Evolutionary conservation across 2,797 vertebrate genomes (phyloP).

Genomic region (Erpetoichthys calabaricus): DNA sequence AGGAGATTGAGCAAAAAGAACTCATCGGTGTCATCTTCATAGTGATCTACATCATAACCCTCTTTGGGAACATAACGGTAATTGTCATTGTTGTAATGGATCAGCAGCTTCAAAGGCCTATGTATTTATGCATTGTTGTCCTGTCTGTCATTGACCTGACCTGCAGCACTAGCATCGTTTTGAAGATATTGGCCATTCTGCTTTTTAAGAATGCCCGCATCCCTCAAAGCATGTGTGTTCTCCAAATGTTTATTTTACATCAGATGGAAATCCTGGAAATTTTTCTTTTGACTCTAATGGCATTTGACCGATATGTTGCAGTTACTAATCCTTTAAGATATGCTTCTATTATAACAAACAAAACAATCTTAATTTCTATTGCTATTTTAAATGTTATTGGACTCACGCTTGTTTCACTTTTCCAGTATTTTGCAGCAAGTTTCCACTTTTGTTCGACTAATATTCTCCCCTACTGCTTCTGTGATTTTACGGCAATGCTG

Average conservation of each 20-base stretch:
- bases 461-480: constrained; percentile 47
- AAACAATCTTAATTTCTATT: constrained; percentile 22
- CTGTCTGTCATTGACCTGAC: constrained; percentile 15
- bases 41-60: constrained; percentile 10
- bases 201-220: constrained; percentile 10
- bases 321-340: constrained; percentile 44
- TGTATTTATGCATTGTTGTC: constrained; percentile 13
- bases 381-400: constrained; percentile 23
- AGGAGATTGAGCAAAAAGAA: constrained; percentile 1
- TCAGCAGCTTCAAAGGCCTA: constrained; percentile 12
- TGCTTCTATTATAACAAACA: constrained; percentile 31
- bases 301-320: constrained; percentile 42
- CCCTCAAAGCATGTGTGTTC: constrained; percentile 31
- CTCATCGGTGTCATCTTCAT: constrained; percentile 9
- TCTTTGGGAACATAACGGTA: constrained; percentile 12
- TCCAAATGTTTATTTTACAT: constrained; percentile 46
- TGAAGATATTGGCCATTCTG: constrained; percentile 12
- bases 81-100: constrained; percentile 6
- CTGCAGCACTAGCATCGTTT: constrained; percentile 11
- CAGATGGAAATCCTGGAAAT: constrained; percentile 35
- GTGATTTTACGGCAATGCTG: constrained; percentile 50
- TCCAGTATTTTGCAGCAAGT: constrained; percentile 36
- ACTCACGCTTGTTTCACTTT: neutral
- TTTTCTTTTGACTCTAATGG: constrained; percentile 38
- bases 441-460: constrained; percentile 49